phyloP scores from a whole-genome alignment of 2,113 vertebrate genomes.

The Melanocharis versteri region DNA sequence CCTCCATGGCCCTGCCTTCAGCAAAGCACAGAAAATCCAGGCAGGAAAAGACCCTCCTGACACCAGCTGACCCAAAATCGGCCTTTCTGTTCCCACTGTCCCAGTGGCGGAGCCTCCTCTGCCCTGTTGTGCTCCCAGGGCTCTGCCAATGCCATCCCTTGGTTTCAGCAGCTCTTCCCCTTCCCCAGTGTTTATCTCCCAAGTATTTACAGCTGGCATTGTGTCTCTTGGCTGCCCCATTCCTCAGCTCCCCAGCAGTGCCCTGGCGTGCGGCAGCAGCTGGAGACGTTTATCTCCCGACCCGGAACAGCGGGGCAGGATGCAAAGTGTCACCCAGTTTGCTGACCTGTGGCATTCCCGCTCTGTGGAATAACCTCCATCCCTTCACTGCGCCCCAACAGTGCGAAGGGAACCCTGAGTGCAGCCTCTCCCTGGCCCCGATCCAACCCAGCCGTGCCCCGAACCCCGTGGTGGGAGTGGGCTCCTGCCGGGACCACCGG shows the following conservation, averaged over 20 bases:
- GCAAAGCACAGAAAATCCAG: rapidly evolving
- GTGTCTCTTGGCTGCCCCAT: not conserved
- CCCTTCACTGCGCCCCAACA: rapidly evolving
- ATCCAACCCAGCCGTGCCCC: rapidly evolving
- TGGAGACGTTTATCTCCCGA: rapidly evolving
- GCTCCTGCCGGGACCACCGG: not conserved
- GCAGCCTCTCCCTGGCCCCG: not conserved
- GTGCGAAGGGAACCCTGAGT: rapidly evolving
- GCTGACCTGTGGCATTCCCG: rapidly evolving
- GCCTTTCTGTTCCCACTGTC: not conserved
- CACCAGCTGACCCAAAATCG: not conserved
- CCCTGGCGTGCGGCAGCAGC: not conserved
- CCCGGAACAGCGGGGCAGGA: rapidly evolving
- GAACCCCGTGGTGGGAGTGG: rapidly evolving
- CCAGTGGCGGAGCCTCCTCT: not conserved
- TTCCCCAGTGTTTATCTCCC: not conserved
- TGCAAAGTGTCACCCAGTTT: not conserved
- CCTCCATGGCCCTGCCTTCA: not conserved
- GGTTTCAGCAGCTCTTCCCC: not conserved
- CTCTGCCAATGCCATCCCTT: not conserved
- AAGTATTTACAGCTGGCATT: not conserved
- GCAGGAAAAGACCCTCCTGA: not conserved
- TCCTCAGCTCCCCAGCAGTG: not conserved
- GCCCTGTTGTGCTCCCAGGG: rapidly evolving
- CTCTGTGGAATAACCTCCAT: not conserved